These are phyloP conservation scores for Mugil cephalus DNA, from an alignment of 2,113 vertebrate genomes.

Conservation along the genomic window DNA sequence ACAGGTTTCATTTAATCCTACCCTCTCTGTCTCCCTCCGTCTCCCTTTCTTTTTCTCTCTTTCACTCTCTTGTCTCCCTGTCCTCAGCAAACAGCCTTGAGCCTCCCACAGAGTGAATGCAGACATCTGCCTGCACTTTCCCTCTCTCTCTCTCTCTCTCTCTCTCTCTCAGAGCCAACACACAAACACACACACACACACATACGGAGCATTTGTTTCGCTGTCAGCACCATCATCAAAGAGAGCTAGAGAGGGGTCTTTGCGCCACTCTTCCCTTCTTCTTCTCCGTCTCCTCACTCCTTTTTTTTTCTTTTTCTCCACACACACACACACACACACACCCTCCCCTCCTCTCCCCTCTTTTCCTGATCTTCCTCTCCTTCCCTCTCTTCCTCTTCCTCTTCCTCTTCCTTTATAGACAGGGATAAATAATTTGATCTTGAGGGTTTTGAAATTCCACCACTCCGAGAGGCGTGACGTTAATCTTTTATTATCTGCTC, in stretches of 20 bases:
- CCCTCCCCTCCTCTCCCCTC: constrained; percentile 9
- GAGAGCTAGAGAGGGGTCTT: constrained; percentile 65
- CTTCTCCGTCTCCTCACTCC: constrained; percentile 42
- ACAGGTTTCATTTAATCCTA: constrained; percentile 77
- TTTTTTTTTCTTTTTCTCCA: constrained; percentile 16
- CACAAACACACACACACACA: constrained; percentile 36
- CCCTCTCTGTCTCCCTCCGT: constrained; percentile 62
- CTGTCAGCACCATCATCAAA: constrained; percentile 74
- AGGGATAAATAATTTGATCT: constrained; percentile 81
- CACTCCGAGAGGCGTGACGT: constrained; percentile 79
- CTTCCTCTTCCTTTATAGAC: constrained; percentile 66
- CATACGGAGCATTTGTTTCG: constrained; percentile 61
- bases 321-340: no score
- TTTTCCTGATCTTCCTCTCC: constrained; percentile 21
- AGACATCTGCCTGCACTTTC: constrained; percentile 75
- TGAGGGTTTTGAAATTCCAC: constrained; percentile 79
- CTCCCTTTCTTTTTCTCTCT: constrained; percentile 43
- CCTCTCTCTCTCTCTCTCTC: constrained; percentile 48
- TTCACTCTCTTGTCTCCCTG: constrained; percentile 54
- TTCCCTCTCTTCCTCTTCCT: constrained; percentile 25
- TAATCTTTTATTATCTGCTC: constrained; percentile 83
- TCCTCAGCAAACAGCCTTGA: constrained; percentile 80
- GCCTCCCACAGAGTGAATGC: constrained; percentile 76
- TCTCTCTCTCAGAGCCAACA: constrained; percentile 36
- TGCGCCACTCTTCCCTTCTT: constrained; percentile 58